Percentiles rank a stretch among this genome's conserved stretches.
Conservation (phyloP, 2,888 invertebrate genomes). For the Hoplodrina ambigua region DNA sequence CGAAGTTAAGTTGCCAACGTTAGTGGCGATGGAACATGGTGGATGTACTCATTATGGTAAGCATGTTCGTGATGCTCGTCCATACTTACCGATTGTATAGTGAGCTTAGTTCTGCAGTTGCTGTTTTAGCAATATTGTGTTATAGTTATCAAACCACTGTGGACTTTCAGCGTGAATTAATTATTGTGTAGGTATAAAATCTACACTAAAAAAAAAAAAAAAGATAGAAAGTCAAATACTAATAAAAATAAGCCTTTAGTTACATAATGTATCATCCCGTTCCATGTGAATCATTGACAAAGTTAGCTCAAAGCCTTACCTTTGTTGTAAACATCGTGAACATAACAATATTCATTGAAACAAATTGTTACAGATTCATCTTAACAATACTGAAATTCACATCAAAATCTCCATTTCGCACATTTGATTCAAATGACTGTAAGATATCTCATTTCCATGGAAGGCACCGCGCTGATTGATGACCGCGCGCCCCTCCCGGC, state of each 20-base stretch:
- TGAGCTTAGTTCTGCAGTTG: neutral
- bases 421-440: constrained; percentile 58
- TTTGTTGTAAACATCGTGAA: constrained; percentile 15
- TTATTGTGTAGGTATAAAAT: neutral
- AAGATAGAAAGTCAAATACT: neutral
- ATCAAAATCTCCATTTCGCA: constrained; percentile 52
- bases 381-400: constrained; percentile 50
- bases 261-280: too few species aligned
- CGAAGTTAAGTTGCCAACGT: constrained; percentile 13
- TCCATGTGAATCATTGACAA: too few species aligned
- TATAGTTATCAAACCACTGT: neutral
- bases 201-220: neutral
- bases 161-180: neutral
- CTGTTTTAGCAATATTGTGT: neutral
- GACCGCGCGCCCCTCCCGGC: constrained; percentile 52
- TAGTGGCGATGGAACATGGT: neutral
- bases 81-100: neutral
- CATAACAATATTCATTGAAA: constrained; percentile 31
- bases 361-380: constrained; percentile 43
- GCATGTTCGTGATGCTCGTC: neutral
- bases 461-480: constrained; percentile 70
- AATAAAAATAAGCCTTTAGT: too few species aligned
- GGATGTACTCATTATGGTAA: constrained; percentile 6
- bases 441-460: constrained; percentile 61
- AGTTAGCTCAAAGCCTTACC: neutral